A percentile compares a stretch with the other conserved stretches of the same genome.
Evolutionary conservation across 2,888 invertebrate genomes (phyloP).

Genomic region (Rhagonycha lutea): DNA sequence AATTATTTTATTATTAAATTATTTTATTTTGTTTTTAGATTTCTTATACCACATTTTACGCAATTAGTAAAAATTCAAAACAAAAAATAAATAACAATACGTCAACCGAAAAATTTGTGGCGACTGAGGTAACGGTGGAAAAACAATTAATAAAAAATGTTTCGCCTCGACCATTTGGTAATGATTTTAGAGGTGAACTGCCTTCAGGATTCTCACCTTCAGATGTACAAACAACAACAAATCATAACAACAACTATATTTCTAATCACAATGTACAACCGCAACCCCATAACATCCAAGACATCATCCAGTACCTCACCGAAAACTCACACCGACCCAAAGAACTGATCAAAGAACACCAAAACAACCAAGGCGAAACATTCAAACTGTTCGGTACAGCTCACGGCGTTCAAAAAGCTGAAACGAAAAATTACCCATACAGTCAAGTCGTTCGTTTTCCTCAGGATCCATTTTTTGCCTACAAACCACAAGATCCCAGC

Average conservation of each 20-base stretch:
- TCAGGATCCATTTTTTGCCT: conserved; percentile 69
- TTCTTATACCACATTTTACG: conserved; percentile 11
- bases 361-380: neutral
- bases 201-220: conserved; percentile 42
- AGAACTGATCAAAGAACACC: conserved; percentile 3
- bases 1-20: neutral
- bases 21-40: conserved; percentile 10
- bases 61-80: neutral
- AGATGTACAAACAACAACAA: conserved; percentile 30
- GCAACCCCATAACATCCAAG: conserved; percentile 48
- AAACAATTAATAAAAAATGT: conserved; percentile 13
- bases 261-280: conserved; percentile 20
- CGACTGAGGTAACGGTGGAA: conserved; percentile 8
- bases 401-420: neutral
- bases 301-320: conserved; percentile 42
- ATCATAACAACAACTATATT: conserved; percentile 22
- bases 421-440: neutral
- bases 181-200: conserved; percentile 38
- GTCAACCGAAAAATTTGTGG: conserved; percentile 8
- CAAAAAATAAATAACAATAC: neutral
- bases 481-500: conserved; percentile 73
- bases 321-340: conserved; percentile 22
- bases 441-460: neutral
- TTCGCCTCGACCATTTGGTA: conserved; percentile 42
- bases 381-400: conserved; percentile 4